Conservation (phyloP, 2,113 vertebrate species). For the Percopsis transmontana region DNA sequence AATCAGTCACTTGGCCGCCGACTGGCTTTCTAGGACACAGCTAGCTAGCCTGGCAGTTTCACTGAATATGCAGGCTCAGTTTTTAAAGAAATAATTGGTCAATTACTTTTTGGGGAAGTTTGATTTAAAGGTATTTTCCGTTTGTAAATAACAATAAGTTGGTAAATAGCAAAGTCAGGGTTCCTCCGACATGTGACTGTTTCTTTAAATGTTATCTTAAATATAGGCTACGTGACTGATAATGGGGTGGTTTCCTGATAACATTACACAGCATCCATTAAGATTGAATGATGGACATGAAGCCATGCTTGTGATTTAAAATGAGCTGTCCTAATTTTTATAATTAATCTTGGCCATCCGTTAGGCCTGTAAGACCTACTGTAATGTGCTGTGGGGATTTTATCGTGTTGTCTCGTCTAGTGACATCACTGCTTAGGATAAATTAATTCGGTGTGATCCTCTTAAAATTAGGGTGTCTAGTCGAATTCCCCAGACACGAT, state of each 20-base stretch:
- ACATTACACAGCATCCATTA: constrained; percentile 33
- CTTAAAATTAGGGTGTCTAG: constrained; percentile 28
- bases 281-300: constrained; percentile 38
- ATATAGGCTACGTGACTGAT: background rate
- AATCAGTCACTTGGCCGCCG: too few relatives aligned
- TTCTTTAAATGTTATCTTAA: background rate
- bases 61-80: background rate
- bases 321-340: constrained; percentile 31
- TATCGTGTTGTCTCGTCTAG: constrained; percentile 16
- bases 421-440: background rate
- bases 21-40: background rate
- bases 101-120: background rate
- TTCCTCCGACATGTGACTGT: background rate
- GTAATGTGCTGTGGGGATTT: constrained; percentile 38
- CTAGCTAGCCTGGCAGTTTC: background rate
- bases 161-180: background rate
- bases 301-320: constrained; percentile 45
- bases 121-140: background rate
- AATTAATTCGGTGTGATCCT: constrained; percentile 40
- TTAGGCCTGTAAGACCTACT: constrained; percentile 13
- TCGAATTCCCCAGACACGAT: constrained; percentile 28
- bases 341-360: constrained; percentile 31
- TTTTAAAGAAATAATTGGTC: background rate
- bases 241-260: constrained; percentile 17
- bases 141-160: background rate